phyloP scores from a whole-genome alignment of 92 coral and sea anemone species.

The Parazoanthus darwini region DNA sequence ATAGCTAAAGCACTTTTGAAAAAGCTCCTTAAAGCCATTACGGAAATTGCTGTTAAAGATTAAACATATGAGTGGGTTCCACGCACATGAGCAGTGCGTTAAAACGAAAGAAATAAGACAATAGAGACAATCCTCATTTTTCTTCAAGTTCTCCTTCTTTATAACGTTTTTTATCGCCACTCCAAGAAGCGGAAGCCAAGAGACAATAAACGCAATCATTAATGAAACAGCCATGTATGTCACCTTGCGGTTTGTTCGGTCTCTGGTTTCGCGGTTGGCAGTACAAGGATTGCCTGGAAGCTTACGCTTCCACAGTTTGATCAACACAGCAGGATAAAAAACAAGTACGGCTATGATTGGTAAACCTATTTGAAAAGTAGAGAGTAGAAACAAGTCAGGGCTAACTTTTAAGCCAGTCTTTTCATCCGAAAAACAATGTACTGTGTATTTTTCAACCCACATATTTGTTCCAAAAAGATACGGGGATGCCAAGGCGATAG shows the following conservation, averaged over 20 bases:
- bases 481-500: neutral
- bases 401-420: no score
- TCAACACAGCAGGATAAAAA: constrained; percentile 19
- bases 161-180: neutral
- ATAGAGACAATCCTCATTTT: neutral
- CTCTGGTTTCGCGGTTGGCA: neutral
- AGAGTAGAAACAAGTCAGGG: no score
- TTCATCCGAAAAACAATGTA: neutral
- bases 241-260: constrained; percentile 12
- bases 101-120: neutral
- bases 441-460: neutral
- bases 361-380: neutral
- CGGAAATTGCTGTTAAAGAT: neutral
- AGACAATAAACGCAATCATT: neutral
- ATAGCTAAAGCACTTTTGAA: neutral
- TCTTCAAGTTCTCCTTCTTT: neutral
- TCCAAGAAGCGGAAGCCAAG: neutral
- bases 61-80: constrained; percentile 2
- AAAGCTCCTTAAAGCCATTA: neutral
- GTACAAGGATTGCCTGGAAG: constrained; percentile 13
- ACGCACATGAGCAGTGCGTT: neutral
- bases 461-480: neutral
- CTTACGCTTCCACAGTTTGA: constrained; percentile 7
- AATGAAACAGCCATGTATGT: neutral
- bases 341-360: neutral